phyloP scores from a whole-genome alignment of 2,113 vertebrate species.

The Aramus guarauna region DNA sequence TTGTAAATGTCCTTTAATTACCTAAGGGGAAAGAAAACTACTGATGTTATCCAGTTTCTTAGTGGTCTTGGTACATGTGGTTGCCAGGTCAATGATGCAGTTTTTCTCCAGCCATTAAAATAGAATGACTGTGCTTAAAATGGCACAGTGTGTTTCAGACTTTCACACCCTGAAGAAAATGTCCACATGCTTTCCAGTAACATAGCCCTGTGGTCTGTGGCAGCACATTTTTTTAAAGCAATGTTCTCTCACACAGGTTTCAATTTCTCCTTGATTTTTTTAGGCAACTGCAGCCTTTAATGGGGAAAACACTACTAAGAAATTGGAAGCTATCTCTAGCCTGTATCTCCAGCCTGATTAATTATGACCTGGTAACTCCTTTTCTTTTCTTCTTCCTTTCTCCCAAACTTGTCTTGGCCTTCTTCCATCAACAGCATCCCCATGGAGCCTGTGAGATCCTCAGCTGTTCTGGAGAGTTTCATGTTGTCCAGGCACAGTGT shows the following conservation, averaged over 20 bases:
- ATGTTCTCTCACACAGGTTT: neutral
- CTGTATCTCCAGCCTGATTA: neutral
- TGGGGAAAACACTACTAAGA: neutral
- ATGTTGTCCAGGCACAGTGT: neutral
- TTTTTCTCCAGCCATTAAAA: neutral
- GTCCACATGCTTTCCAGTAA: fast-evolving
- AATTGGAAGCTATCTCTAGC: neutral
- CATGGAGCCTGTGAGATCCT: neutral
- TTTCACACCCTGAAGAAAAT: neutral
- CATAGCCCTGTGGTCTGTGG: neutral
- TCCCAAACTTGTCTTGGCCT: neutral
- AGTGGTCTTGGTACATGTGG: neutral
- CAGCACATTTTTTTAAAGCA: neutral
- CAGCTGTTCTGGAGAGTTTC: neutral
- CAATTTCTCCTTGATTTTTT: neutral
- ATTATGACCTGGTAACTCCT: neutral
- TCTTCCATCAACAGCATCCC: neutral
- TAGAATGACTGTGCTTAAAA: neutral
- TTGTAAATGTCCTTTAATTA: neutral
- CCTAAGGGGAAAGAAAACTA: neutral
- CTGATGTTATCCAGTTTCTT: neutral
- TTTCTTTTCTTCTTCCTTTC: neutral
- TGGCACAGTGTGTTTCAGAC: neutral
- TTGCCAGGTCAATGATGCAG: neutral
- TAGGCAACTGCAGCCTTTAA: neutral